These are phyloP conservation scores for Sisor rabdophorus DNA, from an alignment of 2,113 vertebrate species.

Conservation along the genomic window DNA sequence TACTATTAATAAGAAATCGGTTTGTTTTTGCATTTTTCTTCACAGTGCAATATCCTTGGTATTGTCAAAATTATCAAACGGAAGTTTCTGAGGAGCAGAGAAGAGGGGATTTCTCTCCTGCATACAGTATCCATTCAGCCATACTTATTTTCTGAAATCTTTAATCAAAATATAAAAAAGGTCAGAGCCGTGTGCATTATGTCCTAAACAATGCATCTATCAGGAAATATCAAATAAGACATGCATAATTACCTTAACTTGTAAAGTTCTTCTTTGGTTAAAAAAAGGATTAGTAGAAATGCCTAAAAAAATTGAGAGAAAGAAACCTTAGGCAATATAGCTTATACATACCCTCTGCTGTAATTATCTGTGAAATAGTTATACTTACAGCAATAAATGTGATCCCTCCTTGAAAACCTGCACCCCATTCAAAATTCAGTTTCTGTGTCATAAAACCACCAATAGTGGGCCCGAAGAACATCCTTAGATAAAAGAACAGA, in stretches of 20 bases:
- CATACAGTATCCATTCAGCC: neutral
- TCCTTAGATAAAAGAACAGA: constrained; percentile 61
- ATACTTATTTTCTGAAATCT: constrained; percentile 19
- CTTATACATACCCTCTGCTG: neutral
- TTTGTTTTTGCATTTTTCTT: neutral
- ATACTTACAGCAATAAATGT: constrained; percentile 78
- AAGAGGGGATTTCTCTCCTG: constrained; percentile 45
- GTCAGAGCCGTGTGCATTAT: neutral
- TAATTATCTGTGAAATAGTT: too few relatives aligned
- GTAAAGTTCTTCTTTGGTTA: constrained; percentile 44
- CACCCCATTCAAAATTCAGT: constrained; percentile 84
- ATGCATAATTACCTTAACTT: constrained; percentile 55
- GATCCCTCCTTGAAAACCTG: constrained; percentile 76
- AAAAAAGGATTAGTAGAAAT: constrained; percentile 56
- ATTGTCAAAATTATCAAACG: constrained; percentile 2
- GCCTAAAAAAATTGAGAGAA: constrained; percentile 55
- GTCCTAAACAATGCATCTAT: neutral
- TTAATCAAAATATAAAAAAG: constrained; percentile 13
- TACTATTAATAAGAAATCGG: neutral
- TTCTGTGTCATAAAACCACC: constrained; percentile 83
- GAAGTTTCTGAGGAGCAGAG: constrained; percentile 13
- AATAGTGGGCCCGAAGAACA: constrained; percentile 81
- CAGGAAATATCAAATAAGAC: neutral
- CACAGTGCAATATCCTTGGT: neutral
- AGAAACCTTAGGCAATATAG: neutral